phyloP scores from a whole-genome alignment of 2,113 vertebrate species.

The Ageneiosus marmoratus region DNA sequence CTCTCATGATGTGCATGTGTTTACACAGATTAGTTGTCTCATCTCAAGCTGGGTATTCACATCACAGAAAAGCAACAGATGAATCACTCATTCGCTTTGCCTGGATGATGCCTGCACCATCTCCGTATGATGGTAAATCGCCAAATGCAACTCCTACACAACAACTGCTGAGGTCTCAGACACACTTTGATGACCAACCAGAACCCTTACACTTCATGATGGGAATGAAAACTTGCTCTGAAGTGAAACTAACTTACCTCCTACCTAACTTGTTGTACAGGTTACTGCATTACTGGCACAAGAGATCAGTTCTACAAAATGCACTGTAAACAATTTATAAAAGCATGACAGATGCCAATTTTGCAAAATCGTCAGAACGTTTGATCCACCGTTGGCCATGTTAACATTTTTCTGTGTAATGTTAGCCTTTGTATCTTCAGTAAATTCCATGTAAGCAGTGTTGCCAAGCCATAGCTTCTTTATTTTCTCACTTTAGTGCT shows the following conservation, averaged over 20 bases:
- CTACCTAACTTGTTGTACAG: not conserved
- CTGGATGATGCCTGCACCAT: not conserved
- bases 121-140: not conserved
- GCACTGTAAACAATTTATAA: not conserved
- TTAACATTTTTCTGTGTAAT: not conserved
- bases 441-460: no score
- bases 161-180: conserved; percentile 21
- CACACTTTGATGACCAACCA: not conserved
- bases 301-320: not conserved
- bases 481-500: no score
- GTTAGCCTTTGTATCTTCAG: not conserved
- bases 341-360: no score
- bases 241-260: not conserved
- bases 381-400: not conserved
- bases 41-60: not conserved
- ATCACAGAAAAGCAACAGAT: conserved; percentile 21
- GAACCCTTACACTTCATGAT: not conserved
- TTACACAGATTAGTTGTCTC: conserved; percentile 1
- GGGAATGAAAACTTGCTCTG: not conserved
- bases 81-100: conserved; percentile 5
- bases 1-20: not conserved
- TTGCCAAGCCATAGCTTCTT: not conserved
- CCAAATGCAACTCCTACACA: conserved; percentile 24
- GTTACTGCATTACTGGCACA: not conserved
- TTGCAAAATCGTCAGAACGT: not conserved